phyloP scores from a whole-genome alignment of 2,797 vertebrate species.

The Apogon hyalosoma region DNA sequence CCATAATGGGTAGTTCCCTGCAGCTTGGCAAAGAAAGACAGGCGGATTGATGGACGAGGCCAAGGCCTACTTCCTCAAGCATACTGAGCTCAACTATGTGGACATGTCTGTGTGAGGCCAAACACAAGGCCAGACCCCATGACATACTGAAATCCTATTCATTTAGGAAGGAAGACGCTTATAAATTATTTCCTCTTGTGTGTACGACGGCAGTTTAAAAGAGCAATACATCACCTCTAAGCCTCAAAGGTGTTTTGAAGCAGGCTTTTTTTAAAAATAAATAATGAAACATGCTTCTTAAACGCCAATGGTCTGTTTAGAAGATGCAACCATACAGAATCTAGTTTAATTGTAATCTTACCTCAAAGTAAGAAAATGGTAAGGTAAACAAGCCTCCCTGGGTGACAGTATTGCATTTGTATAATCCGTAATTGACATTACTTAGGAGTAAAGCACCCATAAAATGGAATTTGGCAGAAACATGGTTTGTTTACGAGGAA shows the following conservation, averaged over 20 bases:
- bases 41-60: conserved; percentile 80
- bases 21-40: conserved; percentile 80
- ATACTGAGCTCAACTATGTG: conserved; percentile 72
- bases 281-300: conserved; percentile 22
- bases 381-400: conserved; percentile 50
- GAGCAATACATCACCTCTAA: conserved; percentile 16
- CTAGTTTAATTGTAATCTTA: conserved; percentile 49
- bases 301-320: conserved; percentile 37
- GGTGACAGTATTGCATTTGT: conserved; percentile 45
- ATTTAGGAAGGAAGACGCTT: conserved; percentile 48
- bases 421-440: conserved; percentile 42
- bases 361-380: conserved; percentile 34
- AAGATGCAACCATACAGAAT: conserved; percentile 32
- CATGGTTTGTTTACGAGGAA: conserved; percentile 54
- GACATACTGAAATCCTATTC: conserved; percentile 54
- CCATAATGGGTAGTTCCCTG: conserved; percentile 82
- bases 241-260: conserved; percentile 12
- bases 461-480: conserved; percentile 39
- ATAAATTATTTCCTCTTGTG: conserved; percentile 55
- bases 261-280: conserved; percentile 20
- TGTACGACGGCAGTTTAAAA: conserved; percentile 31
- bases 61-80: conserved; percentile 77
- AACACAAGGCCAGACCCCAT: conserved; percentile 50
- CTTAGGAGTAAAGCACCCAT: conserved; percentile 31
- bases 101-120: conserved; percentile 69